Conservation (phyloP, 35 echinoderm and acorn worm species). For the Hemicentrotus pulcherrimus region DNA sequence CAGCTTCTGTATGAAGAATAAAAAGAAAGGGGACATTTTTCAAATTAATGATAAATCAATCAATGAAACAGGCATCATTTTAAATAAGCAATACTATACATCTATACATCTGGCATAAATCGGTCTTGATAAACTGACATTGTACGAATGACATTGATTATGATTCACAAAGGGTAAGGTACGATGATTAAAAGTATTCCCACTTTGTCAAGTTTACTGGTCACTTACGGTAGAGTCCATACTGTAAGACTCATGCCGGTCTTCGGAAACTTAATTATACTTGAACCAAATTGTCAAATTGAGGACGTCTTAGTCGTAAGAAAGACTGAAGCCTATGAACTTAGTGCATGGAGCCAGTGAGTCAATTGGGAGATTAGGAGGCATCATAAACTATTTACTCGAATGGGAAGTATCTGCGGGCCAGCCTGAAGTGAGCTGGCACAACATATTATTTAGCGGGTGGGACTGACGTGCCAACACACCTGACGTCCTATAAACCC, state of each 20-base stretch:
- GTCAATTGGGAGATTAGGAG: constrained; percentile 9
- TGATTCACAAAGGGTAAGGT: background rate
- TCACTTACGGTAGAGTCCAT: background rate
- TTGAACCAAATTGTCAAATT: constrained; percentile 20
- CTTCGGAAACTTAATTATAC: constrained; percentile 12
- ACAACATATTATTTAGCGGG: constrained; percentile 31
- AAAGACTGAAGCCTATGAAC: background rate
- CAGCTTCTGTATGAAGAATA: constrained; percentile 60
- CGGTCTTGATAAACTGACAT: background rate
- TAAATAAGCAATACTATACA: background rate
- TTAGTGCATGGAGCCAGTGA: constrained; percentile 34
- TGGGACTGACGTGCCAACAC: constrained; percentile 41
- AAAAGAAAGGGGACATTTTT: background rate
- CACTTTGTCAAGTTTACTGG: background rate
- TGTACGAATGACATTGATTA: background rate
- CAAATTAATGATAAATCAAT: background rate
- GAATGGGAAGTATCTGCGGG: constrained; percentile 22
- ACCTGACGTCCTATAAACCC: constrained; percentile 15
- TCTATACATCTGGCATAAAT: background rate
- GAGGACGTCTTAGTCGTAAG: background rate
- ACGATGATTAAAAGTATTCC: background rate
- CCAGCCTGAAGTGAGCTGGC: constrained; percentile 22
- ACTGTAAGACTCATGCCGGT: background rate
- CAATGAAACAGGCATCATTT: background rate
- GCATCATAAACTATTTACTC: constrained; percentile 26